Evolutionary conservation across 2,888 invertebrate species (phyloP).

Genomic region (Dryocosmus kuriphilus): DNA sequence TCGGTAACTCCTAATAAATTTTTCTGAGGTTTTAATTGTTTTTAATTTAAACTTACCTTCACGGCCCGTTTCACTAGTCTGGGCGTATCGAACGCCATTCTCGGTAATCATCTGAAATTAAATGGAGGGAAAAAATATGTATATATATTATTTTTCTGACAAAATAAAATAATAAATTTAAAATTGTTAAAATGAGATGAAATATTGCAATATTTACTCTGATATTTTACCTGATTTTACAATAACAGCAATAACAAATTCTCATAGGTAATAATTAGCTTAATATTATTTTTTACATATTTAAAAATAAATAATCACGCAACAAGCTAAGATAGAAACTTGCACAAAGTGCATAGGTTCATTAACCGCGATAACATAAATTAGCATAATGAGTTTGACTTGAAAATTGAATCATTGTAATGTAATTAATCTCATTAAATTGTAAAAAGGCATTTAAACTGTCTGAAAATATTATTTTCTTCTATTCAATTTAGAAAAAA

Average conservation of each 20-base stretch:
- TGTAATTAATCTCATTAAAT: background rate
- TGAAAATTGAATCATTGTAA: background rate
- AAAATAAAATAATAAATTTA: background rate
- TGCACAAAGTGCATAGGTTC: background rate
- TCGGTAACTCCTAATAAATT: too few relatives aligned
- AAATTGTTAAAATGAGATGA: background rate
- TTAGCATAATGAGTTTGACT: background rate
- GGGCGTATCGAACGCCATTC: conserved; percentile 57
- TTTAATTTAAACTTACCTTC: conserved; percentile 64
- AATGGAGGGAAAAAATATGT: background rate
- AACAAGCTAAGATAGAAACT: background rate
- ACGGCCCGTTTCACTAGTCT: conserved; percentile 65
- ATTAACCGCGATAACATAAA: background rate
- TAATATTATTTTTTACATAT: background rate
- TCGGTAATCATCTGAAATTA: conserved; percentile 56
- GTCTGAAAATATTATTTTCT: too few relatives aligned
- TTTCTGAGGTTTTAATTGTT: too few relatives aligned
- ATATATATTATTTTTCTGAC: background rate
- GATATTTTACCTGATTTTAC: too few relatives aligned
- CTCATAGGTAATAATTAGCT: background rate
- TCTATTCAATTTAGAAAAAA: background rate
- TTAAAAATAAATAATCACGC: too few relatives aligned
- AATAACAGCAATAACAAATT: too few relatives aligned
- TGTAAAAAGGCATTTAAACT: too few relatives aligned
- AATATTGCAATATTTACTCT: background rate